phyloP scores from a whole-genome alignment of 2,888 invertebrate genomes.

The Adineta ricciae region DNA sequence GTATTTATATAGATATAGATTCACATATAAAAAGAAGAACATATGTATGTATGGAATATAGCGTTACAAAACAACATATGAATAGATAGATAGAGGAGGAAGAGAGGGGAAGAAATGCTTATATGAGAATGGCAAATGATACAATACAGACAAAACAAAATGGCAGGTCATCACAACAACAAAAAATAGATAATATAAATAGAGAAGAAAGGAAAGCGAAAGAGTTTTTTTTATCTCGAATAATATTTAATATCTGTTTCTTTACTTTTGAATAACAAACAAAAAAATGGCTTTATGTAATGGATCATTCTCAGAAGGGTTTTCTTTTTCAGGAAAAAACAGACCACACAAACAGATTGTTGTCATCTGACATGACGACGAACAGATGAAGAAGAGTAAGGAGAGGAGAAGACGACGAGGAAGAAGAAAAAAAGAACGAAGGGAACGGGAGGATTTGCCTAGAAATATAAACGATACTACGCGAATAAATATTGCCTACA shows the following conservation, averaged over 20 bases:
- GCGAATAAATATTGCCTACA: constrained; percentile 11
- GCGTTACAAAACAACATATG: neutral
- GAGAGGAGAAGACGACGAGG: too few species aligned
- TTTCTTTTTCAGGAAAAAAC: neutral
- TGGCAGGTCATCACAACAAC: neutral
- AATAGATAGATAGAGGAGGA: neutral
- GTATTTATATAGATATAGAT: neutral
- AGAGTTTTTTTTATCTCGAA: neutral
- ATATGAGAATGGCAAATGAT: neutral
- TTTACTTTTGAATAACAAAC: too few species aligned
- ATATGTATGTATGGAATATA: neutral
- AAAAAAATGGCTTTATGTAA: neutral
- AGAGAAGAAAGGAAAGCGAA: neutral
- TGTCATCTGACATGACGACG: neutral
- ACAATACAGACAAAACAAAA: neutral
- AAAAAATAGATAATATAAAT: constrained; percentile 1
- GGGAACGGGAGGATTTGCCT: neutral
- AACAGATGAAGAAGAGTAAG: neutral
- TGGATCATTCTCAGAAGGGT: neutral
- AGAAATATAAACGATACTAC: neutral
- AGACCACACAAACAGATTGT: neutral
- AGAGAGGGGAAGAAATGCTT: neutral
- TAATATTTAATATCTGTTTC: neutral
- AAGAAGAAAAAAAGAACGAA: too few species aligned
- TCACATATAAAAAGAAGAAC: neutral